These are phyloP conservation scores for Schlechtendalia chinensis DNA, from an alignment of 1,140 invertebrate genomes.

Conservation along the genomic window DNA sequence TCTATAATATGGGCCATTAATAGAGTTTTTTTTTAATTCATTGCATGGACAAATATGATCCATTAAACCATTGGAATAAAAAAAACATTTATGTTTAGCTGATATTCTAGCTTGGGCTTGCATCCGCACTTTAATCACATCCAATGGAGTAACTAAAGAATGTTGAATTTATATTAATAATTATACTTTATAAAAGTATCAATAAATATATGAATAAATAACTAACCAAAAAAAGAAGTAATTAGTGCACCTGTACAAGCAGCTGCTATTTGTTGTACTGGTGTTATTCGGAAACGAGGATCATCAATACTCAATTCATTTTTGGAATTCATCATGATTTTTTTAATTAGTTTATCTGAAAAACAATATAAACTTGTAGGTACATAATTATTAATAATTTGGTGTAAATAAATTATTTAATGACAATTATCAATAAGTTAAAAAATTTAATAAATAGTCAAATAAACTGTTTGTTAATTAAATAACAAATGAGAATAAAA, in stretches of 20 bases:
- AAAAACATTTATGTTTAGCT: constrained; percentile 71
- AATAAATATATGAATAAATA: constrained; percentile 24
- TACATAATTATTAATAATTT: no score
- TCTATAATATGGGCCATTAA: constrained; percentile 43
- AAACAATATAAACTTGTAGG: background rate
- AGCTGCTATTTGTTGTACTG: constrained; percentile 83
- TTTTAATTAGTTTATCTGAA: background rate
- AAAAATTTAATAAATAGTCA: no score
- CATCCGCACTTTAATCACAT: constrained; percentile 96
- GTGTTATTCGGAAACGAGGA: constrained; percentile 73
- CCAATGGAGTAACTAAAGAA: constrained; percentile 90
- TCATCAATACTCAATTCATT: constrained; percentile 58
- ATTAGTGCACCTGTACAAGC: constrained; percentile 85
- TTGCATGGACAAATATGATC: constrained; percentile 93
- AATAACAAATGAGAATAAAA: no score
- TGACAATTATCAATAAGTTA: no score
- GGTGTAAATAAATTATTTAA: no score
- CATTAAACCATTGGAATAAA: constrained; percentile 99
- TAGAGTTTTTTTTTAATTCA: constrained; percentile 57
- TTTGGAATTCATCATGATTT: constrained; percentile 29
- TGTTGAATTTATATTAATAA: constrained; percentile 32
- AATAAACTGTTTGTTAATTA: no score
- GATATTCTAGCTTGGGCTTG: constrained; percentile 83
- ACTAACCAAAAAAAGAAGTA: constrained; percentile 83
- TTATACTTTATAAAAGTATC: background rate